Base-by-base conservation (phyloP, 2,888 invertebrate genomes). In the Harmothoe impar region DNA sequence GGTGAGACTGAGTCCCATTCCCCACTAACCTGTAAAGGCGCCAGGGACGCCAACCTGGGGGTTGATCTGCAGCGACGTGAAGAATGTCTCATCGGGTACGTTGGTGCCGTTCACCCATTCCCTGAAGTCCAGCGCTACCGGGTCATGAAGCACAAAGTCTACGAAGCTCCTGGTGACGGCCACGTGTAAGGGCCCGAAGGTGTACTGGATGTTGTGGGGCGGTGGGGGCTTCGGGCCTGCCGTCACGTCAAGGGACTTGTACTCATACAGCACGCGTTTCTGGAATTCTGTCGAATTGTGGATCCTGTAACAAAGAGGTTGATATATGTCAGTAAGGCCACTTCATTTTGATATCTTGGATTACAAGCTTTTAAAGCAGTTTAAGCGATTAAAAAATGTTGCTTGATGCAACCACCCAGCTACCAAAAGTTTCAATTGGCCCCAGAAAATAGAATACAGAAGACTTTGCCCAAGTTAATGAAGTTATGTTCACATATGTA, bases 51-150 rank as follows among this genome's bases (percentile, higher is more conserved):
- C 91, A 0, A 94, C 92, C n/a, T 93, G 93, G 0, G 94, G 94
- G 89, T 93, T 94, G 90, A 94, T 93, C 90, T 94, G 94, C n/a
- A 95, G 91, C 7, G 94, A 92, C 0, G 94, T 77, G 91, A 94
- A 95, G 90, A 93, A 94, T 5, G 94, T 94, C 91, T 95, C 95
- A 91, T 95, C 95, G 0, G 95, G 94, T 0, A 94, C 90, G n/a
- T 91, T 91, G 0, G 94, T 94, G 25, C 92, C 92, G 29, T 91
- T 92, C 17, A 94, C 91, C 95, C 94, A 95, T 0, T 93, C 90
- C 43, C 93, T 89, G 35, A 95, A 93, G 25, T 93, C 92, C 5
- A 85, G 68, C 3, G 94, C 93, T 56, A 91, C 92, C 31, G 90
- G 85, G 89, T 94, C 93, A 91, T 93, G 92, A 5, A 94, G 89